phyloP scores from a whole-genome alignment of 2,113 vertebrate genomes.

The Ascaphus truei region DNA sequence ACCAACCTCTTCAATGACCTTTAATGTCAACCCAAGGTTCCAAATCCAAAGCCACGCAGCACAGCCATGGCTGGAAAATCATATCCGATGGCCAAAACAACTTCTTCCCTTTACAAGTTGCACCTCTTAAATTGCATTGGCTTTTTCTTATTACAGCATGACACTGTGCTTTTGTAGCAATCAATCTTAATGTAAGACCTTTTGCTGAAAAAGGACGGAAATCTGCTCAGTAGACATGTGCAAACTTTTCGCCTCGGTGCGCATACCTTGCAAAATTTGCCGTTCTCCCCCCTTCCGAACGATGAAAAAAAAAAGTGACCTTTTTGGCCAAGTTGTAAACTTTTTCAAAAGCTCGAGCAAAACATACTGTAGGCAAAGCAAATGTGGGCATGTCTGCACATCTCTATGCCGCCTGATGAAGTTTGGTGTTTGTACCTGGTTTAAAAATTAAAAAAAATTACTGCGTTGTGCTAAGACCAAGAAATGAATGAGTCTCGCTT shows the following conservation, averaged over 20 bases:
- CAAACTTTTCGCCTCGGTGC: no score
- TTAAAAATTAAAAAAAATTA: no score
- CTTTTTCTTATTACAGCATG: slow-evolving; percentile 8
- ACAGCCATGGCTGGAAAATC: slow-evolving; percentile 14
- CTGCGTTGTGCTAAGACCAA: slow-evolving; percentile 7
- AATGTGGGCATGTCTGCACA: no score
- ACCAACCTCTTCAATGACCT: slow-evolving; percentile 43
- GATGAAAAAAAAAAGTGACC: no score
- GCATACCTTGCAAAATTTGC: no score
- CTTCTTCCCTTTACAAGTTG: slow-evolving; percentile 1
- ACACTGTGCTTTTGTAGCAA: slow-evolving; percentile 18
- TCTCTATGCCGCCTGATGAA: background rate
- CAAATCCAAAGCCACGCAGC: slow-evolving; percentile 1
- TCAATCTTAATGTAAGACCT: slow-evolving; percentile 18
- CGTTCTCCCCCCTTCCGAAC: no score
- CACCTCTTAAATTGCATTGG: slow-evolving; percentile 32
- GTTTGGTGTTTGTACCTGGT: slow-evolving; percentile 20
- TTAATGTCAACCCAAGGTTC: slow-evolving; percentile 43
- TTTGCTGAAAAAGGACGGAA: slow-evolving; percentile 13
- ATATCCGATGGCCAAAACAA: slow-evolving; percentile 4
- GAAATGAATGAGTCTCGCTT: slow-evolving; percentile 21
- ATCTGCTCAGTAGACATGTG: no score
- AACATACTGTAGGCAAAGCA: no score
- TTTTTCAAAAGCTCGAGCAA: no score
- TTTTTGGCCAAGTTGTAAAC: no score